phyloP scores from a whole-genome alignment of 2,113 vertebrate genomes.

The Irena cyanogastra region DNA sequence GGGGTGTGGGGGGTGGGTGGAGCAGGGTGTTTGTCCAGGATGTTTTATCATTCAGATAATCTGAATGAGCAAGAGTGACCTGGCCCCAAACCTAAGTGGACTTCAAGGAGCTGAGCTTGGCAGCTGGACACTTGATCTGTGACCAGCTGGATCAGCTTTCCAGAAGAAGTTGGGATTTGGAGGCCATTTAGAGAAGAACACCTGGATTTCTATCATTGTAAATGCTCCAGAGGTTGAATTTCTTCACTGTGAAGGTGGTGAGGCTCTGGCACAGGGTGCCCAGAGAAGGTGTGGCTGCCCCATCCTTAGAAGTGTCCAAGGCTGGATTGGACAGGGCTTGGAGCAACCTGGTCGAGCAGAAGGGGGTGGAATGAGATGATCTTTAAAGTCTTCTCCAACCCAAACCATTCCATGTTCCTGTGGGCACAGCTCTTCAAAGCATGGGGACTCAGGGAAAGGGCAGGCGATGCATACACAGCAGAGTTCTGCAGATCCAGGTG shows the following conservation, averaged over 20 bases:
- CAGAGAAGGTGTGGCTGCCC: background rate
- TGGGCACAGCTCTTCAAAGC: background rate
- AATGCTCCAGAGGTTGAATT: background rate
- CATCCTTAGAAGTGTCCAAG: background rate
- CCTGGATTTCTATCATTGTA: rapidly evolving
- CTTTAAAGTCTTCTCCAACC: background rate
- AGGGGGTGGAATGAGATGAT: background rate
- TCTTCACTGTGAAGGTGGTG: background rate
- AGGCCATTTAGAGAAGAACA: background rate
- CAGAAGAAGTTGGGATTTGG: background rate
- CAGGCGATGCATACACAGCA: rapidly evolving
- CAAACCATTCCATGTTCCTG: background rate
- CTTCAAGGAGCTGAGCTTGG: background rate
- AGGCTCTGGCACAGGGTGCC: background rate
- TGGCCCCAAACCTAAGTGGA: background rate
- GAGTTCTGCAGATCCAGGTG: background rate
- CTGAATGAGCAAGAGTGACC: background rate
- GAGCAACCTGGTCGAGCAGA: background rate
- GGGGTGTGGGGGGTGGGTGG: background rate
- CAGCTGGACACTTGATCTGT: rapidly evolving
- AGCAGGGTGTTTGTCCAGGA: rapidly evolving
- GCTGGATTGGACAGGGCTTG: background rate
- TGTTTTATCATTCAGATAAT: background rate
- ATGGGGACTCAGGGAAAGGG: rapidly evolving
- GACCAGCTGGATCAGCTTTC: background rate